Evolutionary conservation across 1,140 invertebrate genomes (phyloP), one percentile per base, ranked within the genome.

Genomic region (Laodelphax striatellus): DNA sequence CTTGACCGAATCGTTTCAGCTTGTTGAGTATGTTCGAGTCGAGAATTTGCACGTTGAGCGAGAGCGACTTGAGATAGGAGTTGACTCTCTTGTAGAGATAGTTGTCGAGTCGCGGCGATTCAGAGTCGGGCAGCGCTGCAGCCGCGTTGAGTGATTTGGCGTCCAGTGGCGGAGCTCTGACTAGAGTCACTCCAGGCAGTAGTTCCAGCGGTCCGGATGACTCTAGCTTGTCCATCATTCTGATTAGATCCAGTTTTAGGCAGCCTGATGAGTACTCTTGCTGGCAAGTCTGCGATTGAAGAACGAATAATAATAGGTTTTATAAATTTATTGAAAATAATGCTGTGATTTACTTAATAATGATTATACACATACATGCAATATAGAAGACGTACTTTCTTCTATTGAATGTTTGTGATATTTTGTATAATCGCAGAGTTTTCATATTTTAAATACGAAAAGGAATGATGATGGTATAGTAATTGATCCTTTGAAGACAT

Each of bases 201-300:
- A 79, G 78, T 21, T 83, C 72, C 21, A 64, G 57, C 64, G 82
- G 77, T 21, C 83, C 77, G 42, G 81, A 79, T 54, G 83, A 78
- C 28, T 80, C 83, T 6, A 91, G 68, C 62, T 81, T 82, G 64
- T 89, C 86, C 38, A 90, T 75, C 66, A 88, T 80, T 1, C 83
- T 82, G 9, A 88, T 82, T 24, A 88, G 79, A 72, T 90, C 87
- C 55, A 91, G 75, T 70, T 90, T 90, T 16, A 91, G 72, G 67
- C 88, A 91, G 41, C 84, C 86, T 5, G 81, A 75, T 70, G 85
- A 87, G 65, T 88, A 88, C 28, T 52, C 43, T 13, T 46, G 46
- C 22, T 34, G 43, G 28, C 57, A 59, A 14, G 24, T 52, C 46
- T 52, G 46, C n/a, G 11, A 2, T 38, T 38, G 34, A 31, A 31